Evolutionary conservation across 2,113 vertebrate genomes (phyloP), one percentile per base, ranked within the genome.

Genomic region (Cheirogaleus medius): DNA sequence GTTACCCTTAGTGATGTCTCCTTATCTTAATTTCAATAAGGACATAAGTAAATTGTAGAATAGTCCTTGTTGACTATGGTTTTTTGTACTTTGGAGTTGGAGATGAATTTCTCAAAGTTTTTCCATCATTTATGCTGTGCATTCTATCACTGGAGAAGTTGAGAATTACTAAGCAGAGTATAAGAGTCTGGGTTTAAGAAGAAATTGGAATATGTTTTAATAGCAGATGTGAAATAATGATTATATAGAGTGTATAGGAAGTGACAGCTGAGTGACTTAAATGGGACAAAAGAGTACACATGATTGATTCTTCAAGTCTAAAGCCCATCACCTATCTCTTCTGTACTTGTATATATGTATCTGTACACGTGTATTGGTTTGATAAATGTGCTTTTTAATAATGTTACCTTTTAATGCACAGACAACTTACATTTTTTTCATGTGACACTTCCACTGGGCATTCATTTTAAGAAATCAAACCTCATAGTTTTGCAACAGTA

Each of bases 11-110:
- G 95, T 58, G 84, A 3, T 56, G 54, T 47, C 96, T 66, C 44
- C 83, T 14, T 60, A 97, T 97, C 81, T 97, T 89, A 74, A 93
- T 96, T 97, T 78, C 89, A 96, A 97, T 84, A 80, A 96, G 95
- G 68, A 80, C 66, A 85, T n/a, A 58, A 96, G 76, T 87, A 97
- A 91, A 96, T 98, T 94, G 74, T 88, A 97, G 54, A 96, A 96
- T 95, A 44, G 54, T 95, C 47, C 58, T 87, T 86, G 13, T 58
- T 96, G 96, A 87, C 84, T 95, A 54, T 93, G 88, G 74, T 18
- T 71, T 18, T 71, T 95, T 97, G 81, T 95, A 98, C 74, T 97
- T 68, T 34, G 81, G 73, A 37, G 23, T 69, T 69, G 83, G 60
- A 85, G 87, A 81, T 77, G 56, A 56, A 95, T 87, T 96, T 91